phyloP scores from a whole-genome alignment of 2,797 vertebrate species.

The Passerculus sandwichensis region DNA sequence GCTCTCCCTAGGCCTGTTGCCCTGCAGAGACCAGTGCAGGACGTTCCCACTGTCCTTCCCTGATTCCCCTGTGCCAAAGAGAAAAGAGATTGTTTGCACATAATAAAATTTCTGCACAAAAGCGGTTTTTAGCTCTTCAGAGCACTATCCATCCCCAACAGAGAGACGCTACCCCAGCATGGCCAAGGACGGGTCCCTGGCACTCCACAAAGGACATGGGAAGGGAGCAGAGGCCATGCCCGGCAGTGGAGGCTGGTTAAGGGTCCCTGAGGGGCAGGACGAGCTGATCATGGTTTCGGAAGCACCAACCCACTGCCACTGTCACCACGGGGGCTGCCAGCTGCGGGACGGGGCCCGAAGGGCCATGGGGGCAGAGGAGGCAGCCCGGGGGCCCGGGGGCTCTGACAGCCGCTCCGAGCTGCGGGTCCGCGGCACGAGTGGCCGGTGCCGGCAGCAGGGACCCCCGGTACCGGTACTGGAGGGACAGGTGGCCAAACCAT shows the following conservation, averaged over 20 bases:
- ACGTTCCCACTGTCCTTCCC: background rate
- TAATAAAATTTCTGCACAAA: background rate
- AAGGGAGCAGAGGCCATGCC: background rate
- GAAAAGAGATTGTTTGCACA: background rate
- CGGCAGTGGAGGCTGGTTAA: background rate
- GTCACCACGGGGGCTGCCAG: too few species aligned
- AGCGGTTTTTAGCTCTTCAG: background rate
- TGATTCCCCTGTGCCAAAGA: background rate
- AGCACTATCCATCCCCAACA: background rate
- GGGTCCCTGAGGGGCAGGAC: background rate
- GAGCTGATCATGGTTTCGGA: background rate
- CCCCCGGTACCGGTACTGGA: background rate
- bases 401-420: too few species aligned
- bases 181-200: background rate
- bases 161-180: background rate
- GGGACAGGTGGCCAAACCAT: too few species aligned
- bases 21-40: background rate
- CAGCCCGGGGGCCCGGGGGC: background rate
- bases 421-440: fast-evolving
- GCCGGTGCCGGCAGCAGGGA: fast-evolving
- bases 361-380: background rate
- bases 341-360: background rate
- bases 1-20: background rate
- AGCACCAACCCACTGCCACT: background rate
- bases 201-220: background rate